Percentiles rank a stretch among this genome's conserved stretches.
Conservation (phyloP, 2,113 vertebrate species). For the Pterocles orientalis region DNA sequence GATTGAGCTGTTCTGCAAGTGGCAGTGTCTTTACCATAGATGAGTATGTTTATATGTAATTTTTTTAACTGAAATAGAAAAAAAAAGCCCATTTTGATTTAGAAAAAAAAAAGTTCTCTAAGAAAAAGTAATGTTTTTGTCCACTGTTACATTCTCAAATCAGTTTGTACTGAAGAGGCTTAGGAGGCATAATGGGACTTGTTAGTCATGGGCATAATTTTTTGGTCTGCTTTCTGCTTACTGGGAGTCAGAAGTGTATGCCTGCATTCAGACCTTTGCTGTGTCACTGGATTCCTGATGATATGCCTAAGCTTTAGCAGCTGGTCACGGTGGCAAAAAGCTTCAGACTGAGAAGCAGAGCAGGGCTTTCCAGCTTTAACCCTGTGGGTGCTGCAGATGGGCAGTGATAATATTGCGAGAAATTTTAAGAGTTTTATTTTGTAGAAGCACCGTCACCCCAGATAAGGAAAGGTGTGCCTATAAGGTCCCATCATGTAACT, state of each 20-base stretch:
- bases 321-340: neutral
- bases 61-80: neutral
- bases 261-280: slow-evolving; percentile 14
- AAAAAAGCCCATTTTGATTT: neutral
- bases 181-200: slow-evolving; percentile 13
- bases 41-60: neutral
- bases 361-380: neutral
- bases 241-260: neutral
- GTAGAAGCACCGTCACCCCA: neutral
- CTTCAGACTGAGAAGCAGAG: neutral
- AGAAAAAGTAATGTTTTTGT: neutral
- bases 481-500: neutral
- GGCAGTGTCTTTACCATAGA: neutral
- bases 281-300: slow-evolving; percentile 43
- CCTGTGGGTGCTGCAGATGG: neutral
- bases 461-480: neutral
- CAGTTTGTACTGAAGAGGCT: neutral
- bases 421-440: neutral
- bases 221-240: neutral
- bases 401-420: neutral
- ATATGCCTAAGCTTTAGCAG: slow-evolving; percentile 18
- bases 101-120: neutral
- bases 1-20: neutral
- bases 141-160: neutral
- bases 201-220: slow-evolving; percentile 30